A percentile compares a stretch with the other conserved stretches of the same genome.
These are phyloP conservation scores for Drosophila nasuta DNA, from an alignment of 1,140 invertebrate species.

Conservation along the genomic window DNA sequence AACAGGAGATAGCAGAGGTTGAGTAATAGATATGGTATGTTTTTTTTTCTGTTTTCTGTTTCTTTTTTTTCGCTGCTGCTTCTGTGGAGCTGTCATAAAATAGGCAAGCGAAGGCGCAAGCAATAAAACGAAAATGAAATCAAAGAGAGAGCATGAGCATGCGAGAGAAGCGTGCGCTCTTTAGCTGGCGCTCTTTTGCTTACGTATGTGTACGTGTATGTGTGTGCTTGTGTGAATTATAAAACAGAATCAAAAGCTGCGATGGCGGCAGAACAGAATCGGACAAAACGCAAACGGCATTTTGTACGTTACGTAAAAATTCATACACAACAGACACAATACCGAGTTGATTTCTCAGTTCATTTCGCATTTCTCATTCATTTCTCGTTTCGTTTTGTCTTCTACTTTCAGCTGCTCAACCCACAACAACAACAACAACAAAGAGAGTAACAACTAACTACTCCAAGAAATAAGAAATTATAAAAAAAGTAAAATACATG, in stretches of 20 bases:
- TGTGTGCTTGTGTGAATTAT: slow-evolving; percentile 63
- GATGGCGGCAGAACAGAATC: slow-evolving; percentile 67
- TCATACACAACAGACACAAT: slow-evolving; percentile 12
- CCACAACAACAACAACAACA: slow-evolving; percentile 48
- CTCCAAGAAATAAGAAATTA: too few species aligned
- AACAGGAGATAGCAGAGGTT: slow-evolving; percentile 39
- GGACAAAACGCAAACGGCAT: slow-evolving; percentile 52
- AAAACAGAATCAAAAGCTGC: slow-evolving; percentile 83
- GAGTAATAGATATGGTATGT: slow-evolving; percentile 50
- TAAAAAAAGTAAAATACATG: not conserved
- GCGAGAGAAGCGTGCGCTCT: slow-evolving; percentile 14
- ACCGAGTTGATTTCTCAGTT: slow-evolving; percentile 9
- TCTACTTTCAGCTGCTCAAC: slow-evolving; percentile 63
- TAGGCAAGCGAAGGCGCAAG: slow-evolving; percentile 20
- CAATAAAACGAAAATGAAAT: slow-evolving; percentile 42
- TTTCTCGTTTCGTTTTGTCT: slow-evolving; percentile 42
- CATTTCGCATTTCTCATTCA: slow-evolving; percentile 38
- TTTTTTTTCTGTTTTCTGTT: slow-evolving; percentile 10
- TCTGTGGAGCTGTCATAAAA: slow-evolving; percentile 46
- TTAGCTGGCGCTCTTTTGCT: slow-evolving; percentile 14
- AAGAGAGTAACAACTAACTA: not conserved
- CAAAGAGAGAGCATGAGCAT: slow-evolving; percentile 14
- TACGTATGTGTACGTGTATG: slow-evolving; percentile 7
- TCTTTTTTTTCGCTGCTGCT: not conserved
- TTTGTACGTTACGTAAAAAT: slow-evolving; percentile 59